phyloP scores from a whole-genome alignment of 37 sponge, comb jelly and placozoan species.

The Halisarca cf. caerulea region DNA sequence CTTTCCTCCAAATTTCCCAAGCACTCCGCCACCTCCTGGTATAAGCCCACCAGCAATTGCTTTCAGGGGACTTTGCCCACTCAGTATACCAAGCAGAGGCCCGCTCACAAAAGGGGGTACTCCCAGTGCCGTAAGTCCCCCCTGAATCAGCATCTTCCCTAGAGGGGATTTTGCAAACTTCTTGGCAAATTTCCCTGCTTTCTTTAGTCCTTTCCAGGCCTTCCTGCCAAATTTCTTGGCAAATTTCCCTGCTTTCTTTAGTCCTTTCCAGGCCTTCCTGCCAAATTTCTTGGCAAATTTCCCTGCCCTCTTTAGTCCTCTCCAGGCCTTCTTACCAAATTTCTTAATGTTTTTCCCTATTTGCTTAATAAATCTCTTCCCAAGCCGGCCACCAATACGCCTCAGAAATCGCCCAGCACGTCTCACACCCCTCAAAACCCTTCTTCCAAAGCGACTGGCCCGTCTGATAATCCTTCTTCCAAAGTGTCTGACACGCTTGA shows the following conservation, averaged over 20 bases:
- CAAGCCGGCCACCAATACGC: not conserved
- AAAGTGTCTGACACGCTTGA: too few species aligned
- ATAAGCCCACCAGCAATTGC: not conserved
- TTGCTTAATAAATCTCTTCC: too few species aligned
- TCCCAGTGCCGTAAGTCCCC: not conserved
- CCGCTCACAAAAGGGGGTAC: conserved; percentile 1
- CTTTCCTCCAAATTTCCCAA: not conserved
- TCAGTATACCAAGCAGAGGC: not conserved
- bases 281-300: too few species aligned
- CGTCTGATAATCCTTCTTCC: not conserved
- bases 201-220: conserved; percentile 10
- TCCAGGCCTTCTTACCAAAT: too few species aligned
- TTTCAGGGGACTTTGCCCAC: conserved; percentile 7
- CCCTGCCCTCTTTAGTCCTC: too few species aligned
- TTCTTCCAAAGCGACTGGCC: not conserved
- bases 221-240: too few species aligned
- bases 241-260: too few species aligned
- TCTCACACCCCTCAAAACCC: not conserved
- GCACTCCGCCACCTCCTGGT: not conserved
- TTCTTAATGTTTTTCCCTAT: too few species aligned
- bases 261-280: too few species aligned
- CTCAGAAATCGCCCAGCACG: not conserved
- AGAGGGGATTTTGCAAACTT: conserved; percentile 20
- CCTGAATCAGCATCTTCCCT: conserved; percentile 20
- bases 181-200: conserved; percentile 5